Evolutionary conservation across 2,888 invertebrate genomes (phyloP).

Genomic region (Drosophila siamana): DNA sequence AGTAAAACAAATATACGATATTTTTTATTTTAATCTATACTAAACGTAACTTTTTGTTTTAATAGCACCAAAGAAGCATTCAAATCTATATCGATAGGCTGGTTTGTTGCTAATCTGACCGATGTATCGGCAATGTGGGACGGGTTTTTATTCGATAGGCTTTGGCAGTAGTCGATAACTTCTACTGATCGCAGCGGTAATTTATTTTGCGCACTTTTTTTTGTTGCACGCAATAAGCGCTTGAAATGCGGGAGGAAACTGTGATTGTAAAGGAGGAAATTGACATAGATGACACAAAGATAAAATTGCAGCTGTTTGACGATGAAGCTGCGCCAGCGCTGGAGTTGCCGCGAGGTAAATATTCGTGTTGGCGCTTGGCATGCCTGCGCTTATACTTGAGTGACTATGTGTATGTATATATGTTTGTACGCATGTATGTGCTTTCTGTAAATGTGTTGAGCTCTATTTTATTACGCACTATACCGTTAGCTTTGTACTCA

Average conservation of each 20-base stretch:
- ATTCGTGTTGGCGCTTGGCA: neutral
- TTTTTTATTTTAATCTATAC: neutral
- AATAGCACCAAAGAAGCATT: neutral
- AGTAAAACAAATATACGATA: neutral
- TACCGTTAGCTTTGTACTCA: conserved; percentile 63
- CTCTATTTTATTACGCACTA: conserved; percentile 58
- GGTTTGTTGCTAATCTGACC: neutral
- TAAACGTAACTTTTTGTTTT: neutral
- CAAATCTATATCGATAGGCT: neutral
- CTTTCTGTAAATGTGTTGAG: conserved; percentile 31
- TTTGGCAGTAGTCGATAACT: conserved; percentile 33
- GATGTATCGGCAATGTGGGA: conserved; percentile 22
- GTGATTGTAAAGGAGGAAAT: conserved; percentile 54
- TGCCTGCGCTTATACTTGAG: conserved; percentile 1
- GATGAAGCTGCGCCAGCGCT: conserved; percentile 9
- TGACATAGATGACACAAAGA: conserved; percentile 59
- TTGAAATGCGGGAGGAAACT: conserved; percentile 44
- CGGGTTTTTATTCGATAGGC: conserved; percentile 35
- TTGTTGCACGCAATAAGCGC: conserved; percentile 16
- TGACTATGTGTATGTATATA: neutral
- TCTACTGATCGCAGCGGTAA: conserved; percentile 63
- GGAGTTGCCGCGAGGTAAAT: conserved; percentile 56
- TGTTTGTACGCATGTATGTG: conserved; percentile 14
- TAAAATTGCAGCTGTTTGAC: conserved; percentile 55
- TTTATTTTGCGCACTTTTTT: conserved; percentile 58